Evolutionary conservation across 1,140 invertebrate species (phyloP), one percentile per base, ranked within the genome.

Genomic region (Planococcus citri): DNA sequence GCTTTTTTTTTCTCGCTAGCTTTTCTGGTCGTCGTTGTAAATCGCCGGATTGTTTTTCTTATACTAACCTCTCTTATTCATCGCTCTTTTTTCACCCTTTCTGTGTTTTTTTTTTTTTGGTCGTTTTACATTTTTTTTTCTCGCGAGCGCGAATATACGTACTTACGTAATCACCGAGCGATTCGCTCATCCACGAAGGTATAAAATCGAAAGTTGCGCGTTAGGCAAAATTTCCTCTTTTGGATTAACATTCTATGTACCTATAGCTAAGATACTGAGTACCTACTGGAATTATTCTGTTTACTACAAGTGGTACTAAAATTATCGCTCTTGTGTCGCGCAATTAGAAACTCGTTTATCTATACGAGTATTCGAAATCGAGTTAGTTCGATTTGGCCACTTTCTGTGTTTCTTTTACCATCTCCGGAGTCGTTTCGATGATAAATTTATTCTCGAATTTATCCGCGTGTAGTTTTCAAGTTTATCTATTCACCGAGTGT

Each of bases 331-430:
- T n/a, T n/a, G n/a, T n/a, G 41, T 51, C 41, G 41, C 41, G 41
- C 41, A 51, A 51, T 51, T 51, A 51, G 41, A 51, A 51, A 51
- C 41, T 51, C 41, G 41, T 51, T 51, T 51, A 51, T 51, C n/a
- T 51, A n/a, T n/a, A n/a, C n/a, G n/a, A n/a, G n/a, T n/a, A n/a
- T n/a, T n/a, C n/a, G n/a, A 33, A 33, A 33, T 33, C 12, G 29
- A 33, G 12, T 6, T 6, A 6, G 29, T 33, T 6, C 29, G 4
- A 33, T 33, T 33, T 33, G 29, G 29, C 29, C 29, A 33, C 4
- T 33, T 33, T 33, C 29, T 6, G 29, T 12, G 29, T 12, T 33
- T 33, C 29, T 33, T 3, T 12, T 33, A 33, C 29, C 29, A 33
- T n/a, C n/a, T n/a, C n/a, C n/a, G n/a, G n/a, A n/a, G n/a, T n/a